Evolutionary conservation across 2,888 invertebrate genomes (phyloP).

Genomic region (Cephus sareptanus): DNA sequence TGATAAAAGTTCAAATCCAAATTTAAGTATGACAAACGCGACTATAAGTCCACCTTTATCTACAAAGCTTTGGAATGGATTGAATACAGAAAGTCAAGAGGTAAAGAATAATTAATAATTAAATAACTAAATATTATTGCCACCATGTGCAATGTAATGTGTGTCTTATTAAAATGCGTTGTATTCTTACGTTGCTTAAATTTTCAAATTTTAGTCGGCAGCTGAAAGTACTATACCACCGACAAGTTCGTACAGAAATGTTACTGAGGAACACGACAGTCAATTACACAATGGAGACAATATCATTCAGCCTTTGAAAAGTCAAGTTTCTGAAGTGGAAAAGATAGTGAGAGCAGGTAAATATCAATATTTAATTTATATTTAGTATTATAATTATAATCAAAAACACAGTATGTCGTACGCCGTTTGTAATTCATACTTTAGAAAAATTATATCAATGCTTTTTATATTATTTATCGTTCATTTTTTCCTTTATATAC

Average conservation of each 20-base stretch:
- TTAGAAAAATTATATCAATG: background rate
- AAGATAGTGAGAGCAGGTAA: constrained; percentile 72
- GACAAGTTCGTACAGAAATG: constrained; percentile 36
- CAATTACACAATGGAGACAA: constrained; percentile 42
- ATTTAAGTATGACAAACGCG: constrained; percentile 50
- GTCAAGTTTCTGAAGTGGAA: constrained; percentile 70
- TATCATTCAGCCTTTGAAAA: constrained; percentile 58
- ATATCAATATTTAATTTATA: constrained; percentile 22
- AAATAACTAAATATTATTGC: background rate
- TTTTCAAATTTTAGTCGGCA: constrained; percentile 28
- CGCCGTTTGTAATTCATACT: background rate
- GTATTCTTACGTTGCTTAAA: background rate
- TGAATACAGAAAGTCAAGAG: constrained; percentile 37
- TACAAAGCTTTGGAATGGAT: constrained; percentile 54
- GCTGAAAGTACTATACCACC: constrained; percentile 24
- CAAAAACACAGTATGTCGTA: background rate
- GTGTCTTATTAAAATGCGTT: background rate
- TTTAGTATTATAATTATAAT: background rate
- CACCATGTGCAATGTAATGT: background rate
- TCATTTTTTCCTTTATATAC: background rate
- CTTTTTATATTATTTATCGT: background rate
- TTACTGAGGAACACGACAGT: constrained; percentile 37
- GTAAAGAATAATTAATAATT: constrained; percentile 29
- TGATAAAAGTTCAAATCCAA: constrained; percentile 34
- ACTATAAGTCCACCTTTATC: constrained; percentile 51